phyloP scores from a whole-genome alignment of 2,797 vertebrate species.

The Fundulus diaphanus region DNA sequence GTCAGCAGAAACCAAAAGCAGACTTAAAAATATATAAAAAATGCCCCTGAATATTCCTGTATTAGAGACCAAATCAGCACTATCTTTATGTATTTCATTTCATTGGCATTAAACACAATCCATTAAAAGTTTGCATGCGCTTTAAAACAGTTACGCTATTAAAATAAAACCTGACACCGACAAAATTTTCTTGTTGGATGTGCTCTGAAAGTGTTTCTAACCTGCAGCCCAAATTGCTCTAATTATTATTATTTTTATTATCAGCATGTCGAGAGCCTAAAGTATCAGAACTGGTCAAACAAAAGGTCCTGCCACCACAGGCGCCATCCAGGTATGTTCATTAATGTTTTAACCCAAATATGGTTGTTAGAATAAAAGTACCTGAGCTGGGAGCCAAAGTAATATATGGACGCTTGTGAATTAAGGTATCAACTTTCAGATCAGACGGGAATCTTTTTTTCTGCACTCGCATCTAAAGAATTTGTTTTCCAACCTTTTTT shows the following conservation, averaged over 20 bases:
- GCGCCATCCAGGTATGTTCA: constrained; percentile 86
- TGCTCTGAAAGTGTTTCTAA: constrained; percentile 12
- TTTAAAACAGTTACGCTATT: background rate
- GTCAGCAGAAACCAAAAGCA: background rate
- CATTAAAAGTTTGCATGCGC: background rate
- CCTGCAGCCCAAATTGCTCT: background rate
- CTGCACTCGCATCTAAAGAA: background rate
- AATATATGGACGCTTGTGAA: background rate
- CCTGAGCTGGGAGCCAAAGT: background rate
- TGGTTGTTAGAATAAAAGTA: background rate
- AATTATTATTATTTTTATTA: constrained; percentile 41
- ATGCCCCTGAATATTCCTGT: background rate
- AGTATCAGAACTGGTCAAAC: constrained; percentile 94
- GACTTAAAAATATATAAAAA: background rate
- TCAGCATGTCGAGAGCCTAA: constrained; percentile 95
- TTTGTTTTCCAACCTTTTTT: constrained; percentile 58
- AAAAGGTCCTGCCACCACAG: constrained; percentile 88
- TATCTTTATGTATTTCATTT: background rate
- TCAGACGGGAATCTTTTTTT: background rate
- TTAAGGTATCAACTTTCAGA: background rate
- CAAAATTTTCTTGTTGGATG: constrained; percentile 7
- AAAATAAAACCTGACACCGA: constrained; percentile 1
- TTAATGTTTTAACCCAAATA: background rate
- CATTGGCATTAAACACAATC: background rate
- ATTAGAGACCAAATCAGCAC: background rate